A percentile compares a stretch with the other conserved stretches of the same genome.
phyloP scores from a whole-genome alignment of 2,888 invertebrate species.

The Drosophila algonquin region DNA sequence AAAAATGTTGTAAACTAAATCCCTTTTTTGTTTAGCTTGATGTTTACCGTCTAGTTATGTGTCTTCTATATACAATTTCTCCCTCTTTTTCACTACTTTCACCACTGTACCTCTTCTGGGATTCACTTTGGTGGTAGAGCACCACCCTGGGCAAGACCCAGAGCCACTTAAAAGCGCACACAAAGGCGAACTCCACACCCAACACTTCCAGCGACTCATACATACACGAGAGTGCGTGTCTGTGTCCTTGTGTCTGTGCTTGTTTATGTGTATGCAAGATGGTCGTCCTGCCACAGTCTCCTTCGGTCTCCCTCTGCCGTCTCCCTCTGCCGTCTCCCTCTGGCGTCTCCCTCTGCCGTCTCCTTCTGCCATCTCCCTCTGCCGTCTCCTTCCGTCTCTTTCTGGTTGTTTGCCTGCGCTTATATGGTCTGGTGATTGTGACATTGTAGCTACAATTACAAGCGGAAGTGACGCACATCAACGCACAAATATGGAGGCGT shows the following conservation, averaged over 20 bases:
- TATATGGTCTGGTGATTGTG: constrained; percentile 80
- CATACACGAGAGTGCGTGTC: constrained; percentile 20
- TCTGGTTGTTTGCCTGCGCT: constrained; percentile 63
- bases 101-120: constrained; percentile 52
- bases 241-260: constrained; percentile 24
- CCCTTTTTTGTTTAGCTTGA: not conserved
- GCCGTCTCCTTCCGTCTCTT: not conserved
- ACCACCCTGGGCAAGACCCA: constrained; percentile 49
- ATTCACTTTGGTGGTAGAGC: constrained; percentile 69
- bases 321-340: not conserved
- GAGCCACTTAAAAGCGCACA: constrained; percentile 73
- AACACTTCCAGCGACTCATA: not conserved
- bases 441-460: constrained; percentile 81
- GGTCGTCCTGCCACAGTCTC: constrained; percentile 6
- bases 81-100: not conserved
- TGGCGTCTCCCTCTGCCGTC: constrained; percentile 5
- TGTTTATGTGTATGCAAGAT: constrained; percentile 31
- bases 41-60: no score
- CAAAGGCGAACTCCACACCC: constrained; percentile 42
- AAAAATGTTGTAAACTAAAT: not conserved
- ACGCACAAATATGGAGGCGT: constrained; percentile 65
- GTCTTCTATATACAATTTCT: not conserved
- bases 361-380: not conserved
- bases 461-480: constrained; percentile 79
- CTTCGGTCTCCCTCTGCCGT: not conserved